Conservation (phyloP, 2,113 vertebrate genomes). For the human (Homo sapiens) region GRCh38 chr14:90790001-90790500, state of each 20-base stretch:
- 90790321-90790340: not conserved
- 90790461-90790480: not conserved
- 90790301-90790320: not conserved
- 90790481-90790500: not conserved
- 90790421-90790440: not conserved
- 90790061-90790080: fast-evolving
- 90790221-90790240: not conserved
- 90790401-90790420: not conserved
- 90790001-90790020: not conserved
- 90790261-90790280: not conserved
- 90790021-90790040: not conserved
- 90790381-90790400: not conserved
- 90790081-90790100: fast-evolving
- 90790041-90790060: not conserved
- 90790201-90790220: not conserved
- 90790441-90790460: not conserved
- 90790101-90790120: not conserved
- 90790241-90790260: not conserved
- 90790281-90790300: not conserved
- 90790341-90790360: not conserved
- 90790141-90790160: not conserved
- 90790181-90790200: not conserved
- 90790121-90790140: not conserved
- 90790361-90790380: not conserved
- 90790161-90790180: not conserved